Base-by-base conservation (phyloP, 2,797 vertebrate species). In the Notolabrus celidotus region DNA sequence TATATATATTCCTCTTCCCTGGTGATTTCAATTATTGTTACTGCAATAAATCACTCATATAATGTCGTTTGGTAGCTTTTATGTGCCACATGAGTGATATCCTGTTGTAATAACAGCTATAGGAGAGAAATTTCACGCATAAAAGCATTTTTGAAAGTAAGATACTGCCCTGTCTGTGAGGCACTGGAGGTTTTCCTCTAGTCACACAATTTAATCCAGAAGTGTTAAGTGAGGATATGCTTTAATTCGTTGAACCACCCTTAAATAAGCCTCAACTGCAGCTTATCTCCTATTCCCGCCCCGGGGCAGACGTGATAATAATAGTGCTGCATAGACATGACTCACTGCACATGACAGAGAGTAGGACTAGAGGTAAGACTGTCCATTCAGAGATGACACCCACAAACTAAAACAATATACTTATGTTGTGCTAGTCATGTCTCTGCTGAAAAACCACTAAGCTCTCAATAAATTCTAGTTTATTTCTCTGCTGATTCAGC, bases 291-390 rank as follows among this genome's bases (percentile, higher is more conserved):
- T 77, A 83, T 82, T 80, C 64, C 56, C 70, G 68, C 74, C 66
- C 23, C 41, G 22, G n/a, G 68, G 82, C 65, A 79, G 77, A 84
- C 41, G 39, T 14, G 34, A 41, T 89, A 89, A 91, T 90, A 85
- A 89, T 78, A 80, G 79, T 78, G 57, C 77, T 80, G 80, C 64
- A 72, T 74, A 89, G 89, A 91, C 86, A 50, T 91, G 90, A 92
- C 78, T 93, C 86, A 86, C 52, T 60, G 64, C 71, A 84, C 75
- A 59, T 87, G 82, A 58, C 74, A 67, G 67, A 65, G 58, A 67
- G 27, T 52, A 49, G 33, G 53, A 71, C 60, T 82, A 42, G 34
- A 77, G 56, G 63, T 82, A 67, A 87, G 79, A 74, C 80, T 57
- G 77, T 74, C 84, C 64, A 57, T 68, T 81, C 74, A 36, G 67